phyloP scores from a whole-genome alignment of 2,797 vertebrate species.

The Tolypeutes matacus region DNA sequence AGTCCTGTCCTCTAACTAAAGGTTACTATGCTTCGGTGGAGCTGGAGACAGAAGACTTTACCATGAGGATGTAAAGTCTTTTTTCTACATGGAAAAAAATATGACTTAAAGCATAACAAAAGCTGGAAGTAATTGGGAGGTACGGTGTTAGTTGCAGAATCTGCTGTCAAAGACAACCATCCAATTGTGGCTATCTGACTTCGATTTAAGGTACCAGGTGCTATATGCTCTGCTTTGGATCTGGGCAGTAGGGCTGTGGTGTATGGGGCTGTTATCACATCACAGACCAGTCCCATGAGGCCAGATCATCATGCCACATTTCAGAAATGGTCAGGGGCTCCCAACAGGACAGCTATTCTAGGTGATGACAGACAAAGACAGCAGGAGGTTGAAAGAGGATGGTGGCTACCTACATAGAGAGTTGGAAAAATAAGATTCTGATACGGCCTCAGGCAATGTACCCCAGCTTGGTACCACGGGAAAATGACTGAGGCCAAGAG shows the following conservation, averaged over 20 bases:
- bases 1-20: conserved; percentile 69
- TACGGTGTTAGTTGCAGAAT: not conserved
- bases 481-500: not conserved
- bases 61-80: conserved; percentile 52
- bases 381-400: not conserved
- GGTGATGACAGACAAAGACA: not conserved
- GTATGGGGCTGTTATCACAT: not conserved
- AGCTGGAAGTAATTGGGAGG: not conserved
- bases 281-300: not conserved
- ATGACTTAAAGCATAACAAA: conserved; percentile 20
- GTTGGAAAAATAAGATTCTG: not conserved
- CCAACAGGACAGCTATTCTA: not conserved
- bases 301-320: not conserved
- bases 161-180: conserved; percentile 46
- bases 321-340: not conserved
- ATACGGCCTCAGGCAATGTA: not conserved
- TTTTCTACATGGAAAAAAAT: conserved; percentile 4
- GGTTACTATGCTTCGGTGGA: conserved; percentile 66
- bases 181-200: not conserved
- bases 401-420: not conserved
- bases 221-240: not conserved
- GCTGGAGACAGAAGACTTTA: conserved; percentile 56
- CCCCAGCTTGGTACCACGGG: not conserved
- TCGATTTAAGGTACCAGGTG: not conserved
- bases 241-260: not conserved